Conservation (phyloP, 2,113 vertebrate genomes). For the Eidolon helvum region DNA sequence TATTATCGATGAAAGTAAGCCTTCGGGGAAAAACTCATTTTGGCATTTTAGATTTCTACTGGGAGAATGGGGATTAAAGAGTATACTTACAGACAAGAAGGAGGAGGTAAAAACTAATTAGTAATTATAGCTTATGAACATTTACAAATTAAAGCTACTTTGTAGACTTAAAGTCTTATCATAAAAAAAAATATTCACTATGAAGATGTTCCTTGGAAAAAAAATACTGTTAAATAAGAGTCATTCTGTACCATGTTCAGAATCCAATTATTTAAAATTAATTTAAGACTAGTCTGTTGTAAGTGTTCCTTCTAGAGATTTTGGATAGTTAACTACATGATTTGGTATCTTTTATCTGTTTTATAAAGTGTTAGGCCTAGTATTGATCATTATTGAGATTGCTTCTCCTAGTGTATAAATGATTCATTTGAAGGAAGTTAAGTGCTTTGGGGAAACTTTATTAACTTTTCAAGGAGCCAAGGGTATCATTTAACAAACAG, state of each 20-base stretch:
- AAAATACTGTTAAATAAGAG: not conserved
- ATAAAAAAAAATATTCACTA: constrained; percentile 9
- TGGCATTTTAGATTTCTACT: constrained; percentile 34
- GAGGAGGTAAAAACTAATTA: constrained; percentile 37
- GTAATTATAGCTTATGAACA: constrained; percentile 35
- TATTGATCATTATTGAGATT: constrained; percentile 14
- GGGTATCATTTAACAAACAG: constrained; percentile 45
- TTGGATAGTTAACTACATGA: constrained; percentile 11
- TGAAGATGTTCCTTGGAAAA: not conserved
- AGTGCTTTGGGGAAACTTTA: constrained; percentile 39
- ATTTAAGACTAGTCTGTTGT: not conserved
- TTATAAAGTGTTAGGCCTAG: not conserved
- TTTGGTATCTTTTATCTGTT: not conserved
- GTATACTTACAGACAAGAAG: not conserved
- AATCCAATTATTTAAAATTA: constrained; percentile 36
- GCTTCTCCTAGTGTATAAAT: constrained; percentile 24
- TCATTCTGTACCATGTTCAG: not conserved
- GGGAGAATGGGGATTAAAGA: constrained; percentile 42
- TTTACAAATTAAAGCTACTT: constrained; percentile 58
- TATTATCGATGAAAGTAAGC: constrained; percentile 56
- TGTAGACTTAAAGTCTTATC: not conserved
- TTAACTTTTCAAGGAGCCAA: constrained; percentile 51
- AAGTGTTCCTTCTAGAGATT: constrained; percentile 24
- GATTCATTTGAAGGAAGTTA: constrained; percentile 44
- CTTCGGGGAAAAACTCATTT: not conserved